Base-by-base conservation (phyloP, 2,888 invertebrate species). In the Cataglyphis albicans region DNA sequence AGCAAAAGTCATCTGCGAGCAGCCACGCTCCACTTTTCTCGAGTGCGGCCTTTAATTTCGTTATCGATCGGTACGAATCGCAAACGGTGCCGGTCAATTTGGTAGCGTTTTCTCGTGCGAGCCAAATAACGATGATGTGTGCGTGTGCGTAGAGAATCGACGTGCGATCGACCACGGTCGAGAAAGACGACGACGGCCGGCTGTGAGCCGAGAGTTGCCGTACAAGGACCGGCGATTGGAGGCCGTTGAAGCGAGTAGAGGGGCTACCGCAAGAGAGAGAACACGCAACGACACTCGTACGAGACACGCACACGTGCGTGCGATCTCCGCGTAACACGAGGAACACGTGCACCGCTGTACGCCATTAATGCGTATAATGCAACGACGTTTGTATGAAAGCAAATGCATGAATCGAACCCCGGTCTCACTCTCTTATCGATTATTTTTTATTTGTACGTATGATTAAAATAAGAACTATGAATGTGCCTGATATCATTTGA, bases 201-300 rank as follows among this genome's bases (percentile, higher is more conserved):
- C n/a, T 76, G 84, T 61, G 82, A 55, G 74, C 82, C 83, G 86
- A 87, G 90, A 88, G 90, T 92, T 92, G 91, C 92, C 92, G 92
- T 92, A 92, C 90, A 92, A 92, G 92, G 92, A 91, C 90, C 81
- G 92, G 89, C 83, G 90, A 91, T 90, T 89, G 91, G 92, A 89
- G 88, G 91, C 90, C 91, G 87, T 86, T 89, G 88, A 87, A 90
- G 84, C 87, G 85, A 57, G 88, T 90, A 91, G 87, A 87, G 88
- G 88, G 89, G 89, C 84, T 87, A 76, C 63, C 48, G 48, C 32
- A 21, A 21, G 75, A 68, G 86, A 35, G 32, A 35, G 32, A 73
- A 82, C 57, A 21, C 6, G 57, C 7, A 38, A 38, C 3, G 70
- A 25, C 25, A 44, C 67, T 38, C 25, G 32, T 61, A 63, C 68